Evolutionary conservation across 2,888 invertebrate genomes (phyloP), one percentile per base, ranked within the genome.

Genomic region (Hypena proboscidalis): DNA sequence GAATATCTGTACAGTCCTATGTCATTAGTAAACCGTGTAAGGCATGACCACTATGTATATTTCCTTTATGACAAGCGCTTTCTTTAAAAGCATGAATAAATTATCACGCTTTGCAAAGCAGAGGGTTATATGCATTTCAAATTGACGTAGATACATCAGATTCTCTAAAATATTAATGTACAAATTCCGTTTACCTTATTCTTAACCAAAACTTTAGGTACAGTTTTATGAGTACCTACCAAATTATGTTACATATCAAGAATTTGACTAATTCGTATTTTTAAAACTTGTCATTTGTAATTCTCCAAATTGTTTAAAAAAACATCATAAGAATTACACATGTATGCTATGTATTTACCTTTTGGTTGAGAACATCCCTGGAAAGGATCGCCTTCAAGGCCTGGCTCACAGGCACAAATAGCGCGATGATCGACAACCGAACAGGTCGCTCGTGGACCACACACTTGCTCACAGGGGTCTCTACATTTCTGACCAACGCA

Each of bases 381-480:
- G 82, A 94, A 94, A 19, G 94, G 93, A 80, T 94, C 94, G 42
- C 94, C 95, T 54, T 92, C 92, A 52, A 92, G 84, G 35, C 92
- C 93, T 2, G 85, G 76, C 43, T 92, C 91, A 63, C 95, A 95
- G 8, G 92, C 88, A 65, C 95, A 95, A 8, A 92, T 91, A 0
- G 94, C 94, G 13, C 92, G 92, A 70, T 94, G 94, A 65, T 93
- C 93, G 26, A 94, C 91, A 6, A 93, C 93, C 20, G 86, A 85
- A 75, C 94, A 92, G 39, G 92, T 67, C 30, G 94, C 92, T 42
- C 83, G 79, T 40, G 86, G 67, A 30, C 94, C 94, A 70, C 94
- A 95, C 1, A 94, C 93, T 52, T 94, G 94, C 25, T 92, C 90
- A 63, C 95, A 95, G 0, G 95, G 94, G 64, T 94, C 92, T 52